Conservation (phyloP, 2,113 vertebrate genomes). For the Pachypanchax playfairii region DNA sequence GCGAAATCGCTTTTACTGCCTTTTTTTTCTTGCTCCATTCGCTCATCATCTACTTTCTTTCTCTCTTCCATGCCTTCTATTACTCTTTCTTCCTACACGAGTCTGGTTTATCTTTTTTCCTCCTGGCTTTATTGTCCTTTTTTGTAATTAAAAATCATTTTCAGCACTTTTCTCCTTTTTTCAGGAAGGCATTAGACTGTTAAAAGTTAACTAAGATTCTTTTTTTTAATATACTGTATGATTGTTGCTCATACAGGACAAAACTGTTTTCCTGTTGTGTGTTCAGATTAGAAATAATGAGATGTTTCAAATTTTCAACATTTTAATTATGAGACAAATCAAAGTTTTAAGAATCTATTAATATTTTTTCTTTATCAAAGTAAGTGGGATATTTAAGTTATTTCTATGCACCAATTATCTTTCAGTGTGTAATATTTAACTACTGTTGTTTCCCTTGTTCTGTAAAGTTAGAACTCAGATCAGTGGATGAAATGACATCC, state of each 20-base stretch:
- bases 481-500: no score
- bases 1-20: constrained; percentile 77
- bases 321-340: no score
- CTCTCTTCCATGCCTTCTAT: constrained; percentile 34
- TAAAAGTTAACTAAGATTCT: constrained; percentile 42
- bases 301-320: no score
- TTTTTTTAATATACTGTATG: constrained; percentile 33
- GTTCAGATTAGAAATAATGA: not conserved
- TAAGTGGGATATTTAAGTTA: no score
- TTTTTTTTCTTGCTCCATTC: constrained; percentile 33
- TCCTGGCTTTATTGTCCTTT: constrained; percentile 80
- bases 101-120: constrained; percentile 77
- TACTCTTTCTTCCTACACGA: constrained; percentile 27
- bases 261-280: constrained; percentile 16
- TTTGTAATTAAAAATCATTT: constrained; percentile 84
- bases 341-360: no score
- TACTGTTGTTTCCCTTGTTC: no score
- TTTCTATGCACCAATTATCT: no score
- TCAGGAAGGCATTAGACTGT: not conserved
- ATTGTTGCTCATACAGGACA: constrained; percentile 65
- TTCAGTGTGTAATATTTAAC: no score
- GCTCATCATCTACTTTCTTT: constrained; percentile 24
- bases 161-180: constrained; percentile 55
- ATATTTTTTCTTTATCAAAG: no score
- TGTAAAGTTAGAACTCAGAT: no score